These are phyloP conservation scores for Theretra japonica DNA, from an alignment of 2,888 invertebrate species.

Conservation along the genomic window DNA sequence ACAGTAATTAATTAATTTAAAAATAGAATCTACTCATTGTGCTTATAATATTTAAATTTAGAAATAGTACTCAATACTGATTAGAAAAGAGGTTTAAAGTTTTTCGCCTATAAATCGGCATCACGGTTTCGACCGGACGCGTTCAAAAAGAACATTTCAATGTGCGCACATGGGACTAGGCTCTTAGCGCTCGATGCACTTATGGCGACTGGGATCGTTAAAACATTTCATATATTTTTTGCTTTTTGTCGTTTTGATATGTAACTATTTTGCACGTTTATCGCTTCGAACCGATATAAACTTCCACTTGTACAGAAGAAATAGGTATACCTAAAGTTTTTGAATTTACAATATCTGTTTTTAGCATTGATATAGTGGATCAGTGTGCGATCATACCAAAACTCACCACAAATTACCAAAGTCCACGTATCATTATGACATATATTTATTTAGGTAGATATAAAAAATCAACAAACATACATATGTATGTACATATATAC, in stretches of 20 bases:
- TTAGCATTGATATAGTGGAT: no score
- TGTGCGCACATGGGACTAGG: conserved; percentile 18
- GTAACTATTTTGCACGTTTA: not conserved
- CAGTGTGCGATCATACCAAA: no score
- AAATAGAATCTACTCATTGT: no score
- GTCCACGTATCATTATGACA: no score
- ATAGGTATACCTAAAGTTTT: no score
- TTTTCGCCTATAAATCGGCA: conserved; percentile 4
- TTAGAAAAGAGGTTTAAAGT: not conserved
- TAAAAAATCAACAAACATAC: no score
- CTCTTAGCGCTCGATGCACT: conserved; percentile 20
- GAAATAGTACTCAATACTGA: not conserved
- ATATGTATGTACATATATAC: no score
- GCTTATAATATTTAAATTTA: not conserved
- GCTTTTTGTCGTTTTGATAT: not conserved
- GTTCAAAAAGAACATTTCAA: conserved; percentile 26
- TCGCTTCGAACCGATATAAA: not conserved
- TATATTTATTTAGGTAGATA: no score
- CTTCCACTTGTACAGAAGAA: not conserved
- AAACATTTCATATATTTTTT: conserved; percentile 1
- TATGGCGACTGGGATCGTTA: conserved; percentile 14
- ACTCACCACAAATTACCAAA: no score
- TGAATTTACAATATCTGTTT: no score
- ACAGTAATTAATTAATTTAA: no score
- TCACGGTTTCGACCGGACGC: not conserved